Conservation (phyloP, 1,140 invertebrate genomes). For the Papilio glaucus region DNA sequence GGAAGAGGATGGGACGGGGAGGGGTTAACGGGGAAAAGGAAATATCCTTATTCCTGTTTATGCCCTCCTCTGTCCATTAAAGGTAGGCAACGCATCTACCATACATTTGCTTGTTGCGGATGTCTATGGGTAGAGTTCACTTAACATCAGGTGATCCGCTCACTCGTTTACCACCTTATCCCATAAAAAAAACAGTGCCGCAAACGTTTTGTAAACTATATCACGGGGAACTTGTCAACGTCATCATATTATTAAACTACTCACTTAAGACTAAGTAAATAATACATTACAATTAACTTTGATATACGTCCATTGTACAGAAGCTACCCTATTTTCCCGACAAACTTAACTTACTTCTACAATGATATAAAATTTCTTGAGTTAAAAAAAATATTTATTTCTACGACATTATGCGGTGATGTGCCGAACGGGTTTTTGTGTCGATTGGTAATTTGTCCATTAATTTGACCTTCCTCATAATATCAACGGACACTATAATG, state of each 20-base stretch:
- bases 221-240: background rate
- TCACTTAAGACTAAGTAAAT: conserved; percentile 6
- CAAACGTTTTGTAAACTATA: background rate
- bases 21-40: no score
- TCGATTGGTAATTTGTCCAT: conserved; percentile 6
- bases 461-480: conserved; percentile 6
- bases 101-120: no score
- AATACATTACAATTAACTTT: conserved; percentile 11
- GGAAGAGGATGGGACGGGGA: no score
- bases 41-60: no score
- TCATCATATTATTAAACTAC: background rate
- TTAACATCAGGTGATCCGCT: no score
- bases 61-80: no score
- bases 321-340: background rate
- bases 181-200: no score
- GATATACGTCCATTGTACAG: background rate
- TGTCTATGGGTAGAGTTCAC: no score
- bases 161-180: no score
- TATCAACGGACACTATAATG: background rate
- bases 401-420: background rate
- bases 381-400: background rate
- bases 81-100: no score
- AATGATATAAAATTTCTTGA: background rate
- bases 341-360: background rate
- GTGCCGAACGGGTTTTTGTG: background rate